phyloP scores from a whole-genome alignment of 2,888 invertebrate species.

The Patella depressa region DNA sequence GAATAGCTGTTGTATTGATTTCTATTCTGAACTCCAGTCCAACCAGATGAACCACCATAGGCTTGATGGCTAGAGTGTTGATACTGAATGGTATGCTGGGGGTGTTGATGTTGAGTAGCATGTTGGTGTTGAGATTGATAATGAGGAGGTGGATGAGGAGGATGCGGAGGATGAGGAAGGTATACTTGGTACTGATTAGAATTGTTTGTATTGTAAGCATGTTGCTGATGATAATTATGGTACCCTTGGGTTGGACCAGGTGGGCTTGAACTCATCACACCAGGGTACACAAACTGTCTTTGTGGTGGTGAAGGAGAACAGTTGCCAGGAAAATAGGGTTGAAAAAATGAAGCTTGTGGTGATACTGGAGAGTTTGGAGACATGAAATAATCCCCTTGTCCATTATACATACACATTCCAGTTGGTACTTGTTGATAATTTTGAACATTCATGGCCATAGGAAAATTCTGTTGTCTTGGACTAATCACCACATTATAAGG shows the following conservation, averaged over 20 bases:
- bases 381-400: conserved; percentile 12
- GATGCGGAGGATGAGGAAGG: not conserved
- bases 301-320: not conserved
- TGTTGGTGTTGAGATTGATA: not conserved
- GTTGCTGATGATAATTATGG: not conserved
- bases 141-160: not conserved
- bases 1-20: not conserved
- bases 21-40: too few species aligned
- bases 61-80: too few species aligned
- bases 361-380: conserved; percentile 15
- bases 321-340: conserved; percentile 15
- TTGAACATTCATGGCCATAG: not conserved
- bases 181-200: not conserved
- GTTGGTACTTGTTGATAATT: conserved; percentile 15
- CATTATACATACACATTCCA: conserved; percentile 6
- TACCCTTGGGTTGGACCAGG: not conserved
- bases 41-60: too few species aligned
- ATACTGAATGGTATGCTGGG: not conserved
- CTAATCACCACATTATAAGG: not conserved
- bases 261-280: not conserved
- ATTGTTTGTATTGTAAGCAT: not conserved
- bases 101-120: not conserved
- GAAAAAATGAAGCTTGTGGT: conserved; percentile 1
- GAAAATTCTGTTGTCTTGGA: conserved; percentile 4
- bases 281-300: not conserved